phyloP scores from a whole-genome alignment of 2,888 invertebrate genomes.

The Serrognathus titanus region DNA sequence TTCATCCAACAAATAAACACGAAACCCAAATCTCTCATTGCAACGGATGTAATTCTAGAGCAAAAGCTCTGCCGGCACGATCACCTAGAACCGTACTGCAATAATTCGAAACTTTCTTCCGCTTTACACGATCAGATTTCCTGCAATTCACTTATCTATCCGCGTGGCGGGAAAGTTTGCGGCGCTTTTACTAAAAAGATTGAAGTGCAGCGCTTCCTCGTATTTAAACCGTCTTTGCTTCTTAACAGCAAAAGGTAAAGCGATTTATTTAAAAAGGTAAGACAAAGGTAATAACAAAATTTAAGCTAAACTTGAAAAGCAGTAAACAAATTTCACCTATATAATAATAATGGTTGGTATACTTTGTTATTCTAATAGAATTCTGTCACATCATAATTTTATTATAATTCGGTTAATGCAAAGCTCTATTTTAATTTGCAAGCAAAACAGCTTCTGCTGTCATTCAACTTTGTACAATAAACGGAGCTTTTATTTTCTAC shows the following conservation, averaged over 20 bases:
- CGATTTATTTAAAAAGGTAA: too few relatives aligned
- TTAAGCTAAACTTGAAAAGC: too few relatives aligned
- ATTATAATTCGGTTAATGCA: too few relatives aligned
- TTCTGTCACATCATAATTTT: too few relatives aligned
- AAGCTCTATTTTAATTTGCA: too few relatives aligned
- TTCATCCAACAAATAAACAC: background rate
- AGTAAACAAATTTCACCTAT: too few relatives aligned
- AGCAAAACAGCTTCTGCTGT: too few relatives aligned
- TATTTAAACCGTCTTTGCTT: background rate
- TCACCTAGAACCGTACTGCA: background rate
- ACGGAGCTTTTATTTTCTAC: too few relatives aligned
- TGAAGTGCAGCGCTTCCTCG: background rate
- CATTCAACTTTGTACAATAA: too few relatives aligned
- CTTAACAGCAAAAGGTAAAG: background rate
- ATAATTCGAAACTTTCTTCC: background rate
- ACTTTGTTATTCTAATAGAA: too few relatives aligned
- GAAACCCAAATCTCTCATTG: conserved; percentile 1
- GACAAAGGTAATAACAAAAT: too few relatives aligned
- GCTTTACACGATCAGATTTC: background rate
- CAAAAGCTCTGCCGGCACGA: background rate
- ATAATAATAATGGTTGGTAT: too few relatives aligned
- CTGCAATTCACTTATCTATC: conserved; percentile 3
- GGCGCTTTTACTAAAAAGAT: background rate
- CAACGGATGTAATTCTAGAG: background rate
- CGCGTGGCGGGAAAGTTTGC: background rate